These are phyloP conservation scores for Gymnoscopelus braueri DNA, from an alignment of 2,797 vertebrate genomes.

Conservation along the genomic window DNA sequence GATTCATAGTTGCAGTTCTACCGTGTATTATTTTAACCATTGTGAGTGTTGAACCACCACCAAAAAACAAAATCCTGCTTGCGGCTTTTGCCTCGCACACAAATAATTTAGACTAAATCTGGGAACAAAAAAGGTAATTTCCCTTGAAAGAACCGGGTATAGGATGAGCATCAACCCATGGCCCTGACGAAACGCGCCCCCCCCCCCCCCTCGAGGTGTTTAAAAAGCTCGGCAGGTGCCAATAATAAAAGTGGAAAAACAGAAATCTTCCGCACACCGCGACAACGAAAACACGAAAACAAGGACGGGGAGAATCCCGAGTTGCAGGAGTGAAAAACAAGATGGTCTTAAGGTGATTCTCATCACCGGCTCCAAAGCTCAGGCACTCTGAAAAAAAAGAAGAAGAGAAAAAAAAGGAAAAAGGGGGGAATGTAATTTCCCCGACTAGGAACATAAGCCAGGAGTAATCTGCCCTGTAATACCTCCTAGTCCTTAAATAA, in stretches of 20 bases:
- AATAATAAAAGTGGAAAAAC: slow-evolving; percentile 76
- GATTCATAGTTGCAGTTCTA: slow-evolving; percentile 49
- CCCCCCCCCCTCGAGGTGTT: slow-evolving; percentile 61
- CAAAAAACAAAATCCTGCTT: slow-evolving; percentile 52
- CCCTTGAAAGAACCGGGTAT: slow-evolving; percentile 66
- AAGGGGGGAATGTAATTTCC: slow-evolving; percentile 83
- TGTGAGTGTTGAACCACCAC: slow-evolving; percentile 48
- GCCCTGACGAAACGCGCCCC: slow-evolving; percentile 3
- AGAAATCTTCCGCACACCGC: slow-evolving; percentile 74
- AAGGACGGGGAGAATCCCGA: slow-evolving; percentile 69
- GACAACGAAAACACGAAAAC: slow-evolving; percentile 49
- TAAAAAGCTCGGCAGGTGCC: slow-evolving; percentile 67
- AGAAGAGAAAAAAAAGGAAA: slow-evolving; percentile 15
- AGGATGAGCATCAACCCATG: slow-evolving; percentile 64
- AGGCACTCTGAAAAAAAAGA: slow-evolving; percentile 70
- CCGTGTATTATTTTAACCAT: slow-evolving; percentile 60
- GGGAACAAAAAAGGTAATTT: slow-evolving; percentile 75
- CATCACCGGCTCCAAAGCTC: slow-evolving; percentile 77
- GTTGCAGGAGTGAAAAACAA: slow-evolving; percentile 79
- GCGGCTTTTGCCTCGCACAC: slow-evolving; percentile 61
- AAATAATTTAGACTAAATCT: slow-evolving; percentile 77
- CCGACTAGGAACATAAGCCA: slow-evolving; percentile 86
- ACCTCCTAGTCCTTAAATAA: slow-evolving; percentile 87
- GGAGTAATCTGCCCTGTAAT: slow-evolving; percentile 86
- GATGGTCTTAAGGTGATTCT: slow-evolving; percentile 79